These are phyloP conservation scores for Linepithema humile DNA, from an alignment of 1,140 invertebrate genomes.

Conservation along the genomic window DNA sequence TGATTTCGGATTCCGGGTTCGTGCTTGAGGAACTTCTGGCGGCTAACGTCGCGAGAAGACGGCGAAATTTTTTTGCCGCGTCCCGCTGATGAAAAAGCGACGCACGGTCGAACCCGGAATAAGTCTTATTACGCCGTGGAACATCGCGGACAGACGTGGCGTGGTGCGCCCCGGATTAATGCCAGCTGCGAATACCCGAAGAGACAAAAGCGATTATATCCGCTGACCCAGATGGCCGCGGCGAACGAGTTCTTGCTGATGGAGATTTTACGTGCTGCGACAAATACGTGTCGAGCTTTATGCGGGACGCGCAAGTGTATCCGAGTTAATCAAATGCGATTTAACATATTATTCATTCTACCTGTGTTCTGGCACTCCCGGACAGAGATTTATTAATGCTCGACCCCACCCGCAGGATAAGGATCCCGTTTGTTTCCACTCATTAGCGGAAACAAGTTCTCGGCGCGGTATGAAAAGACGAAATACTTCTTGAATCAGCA, in stretches of 20 bases:
- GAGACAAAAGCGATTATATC: slow-evolving; percentile 52
- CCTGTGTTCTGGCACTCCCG: not conserved
- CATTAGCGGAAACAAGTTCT: not conserved
- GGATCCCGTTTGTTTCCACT: not conserved
- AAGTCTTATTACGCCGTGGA: slow-evolving; percentile 27
- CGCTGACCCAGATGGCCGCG: slow-evolving; percentile 40
- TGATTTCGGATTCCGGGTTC: slow-evolving; percentile 31
- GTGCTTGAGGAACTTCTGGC: slow-evolving; percentile 1
- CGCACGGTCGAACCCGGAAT: slow-evolving; percentile 32
- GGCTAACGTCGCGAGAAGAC: not conserved
- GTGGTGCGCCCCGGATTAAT: slow-evolving; percentile 8
- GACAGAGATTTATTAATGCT: slow-evolving; percentile 17
- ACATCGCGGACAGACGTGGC: slow-evolving; percentile 1
- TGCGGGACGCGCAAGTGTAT: slow-evolving; percentile 12
- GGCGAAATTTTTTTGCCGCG: not conserved
- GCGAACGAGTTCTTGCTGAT: slow-evolving; percentile 34
- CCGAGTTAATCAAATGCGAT: slow-evolving; percentile 44
- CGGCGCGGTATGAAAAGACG: no score
- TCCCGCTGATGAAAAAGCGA: slow-evolving; percentile 29
- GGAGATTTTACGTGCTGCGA: slow-evolving; percentile 36
- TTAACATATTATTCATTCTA: slow-evolving; percentile 35
- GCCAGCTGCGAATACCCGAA: slow-evolving; percentile 15
- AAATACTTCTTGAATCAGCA: no score
- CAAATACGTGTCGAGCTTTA: slow-evolving; percentile 43
- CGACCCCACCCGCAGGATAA: not conserved